Conservation (phyloP, 1,140 invertebrate species). For the Caenorhabditis tropicalis region DNA sequence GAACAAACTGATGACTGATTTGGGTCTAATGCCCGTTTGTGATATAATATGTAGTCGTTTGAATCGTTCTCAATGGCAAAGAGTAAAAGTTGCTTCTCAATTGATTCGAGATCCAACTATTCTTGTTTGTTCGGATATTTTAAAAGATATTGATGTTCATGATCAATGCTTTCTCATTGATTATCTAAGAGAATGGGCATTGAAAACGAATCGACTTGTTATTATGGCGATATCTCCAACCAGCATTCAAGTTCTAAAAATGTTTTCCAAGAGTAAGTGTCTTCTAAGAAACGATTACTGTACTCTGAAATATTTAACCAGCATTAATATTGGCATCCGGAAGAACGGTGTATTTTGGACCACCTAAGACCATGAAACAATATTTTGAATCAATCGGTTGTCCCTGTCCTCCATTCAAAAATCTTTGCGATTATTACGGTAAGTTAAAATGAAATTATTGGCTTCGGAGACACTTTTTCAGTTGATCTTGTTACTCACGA, state of each 20-base stretch:
- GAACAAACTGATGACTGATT: conserved; percentile 74
- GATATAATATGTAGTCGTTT: conserved; percentile 81
- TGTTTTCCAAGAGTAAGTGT: conserved; percentile 80
- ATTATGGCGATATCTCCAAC: conserved; percentile 90
- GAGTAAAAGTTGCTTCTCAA: conserved; percentile 86
- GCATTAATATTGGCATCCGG: conserved; percentile 87
- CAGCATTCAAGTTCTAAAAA: conserved; percentile 92
- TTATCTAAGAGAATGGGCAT: conserved; percentile 89
- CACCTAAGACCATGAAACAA: conserved; percentile 84
- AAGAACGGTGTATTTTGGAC: conserved; percentile 87
- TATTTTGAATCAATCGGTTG: conserved; percentile 92
- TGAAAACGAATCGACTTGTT: conserved; percentile 78
- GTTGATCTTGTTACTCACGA: conserved; percentile 91
- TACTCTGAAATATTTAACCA: conserved; percentile 44
- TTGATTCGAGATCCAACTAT: conserved; percentile 81
- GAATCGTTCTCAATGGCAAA: conserved; percentile 84
- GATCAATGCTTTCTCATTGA: conserved; percentile 93
- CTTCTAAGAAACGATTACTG: neutral
- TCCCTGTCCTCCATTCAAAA: conserved; percentile 92
- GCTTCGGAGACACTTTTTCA: too few species aligned
- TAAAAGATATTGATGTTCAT: conserved; percentile 91
- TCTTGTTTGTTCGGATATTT: conserved; percentile 85
- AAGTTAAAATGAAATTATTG: conserved; percentile 62
- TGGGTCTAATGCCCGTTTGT: conserved; percentile 84
- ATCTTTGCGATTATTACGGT: conserved; percentile 94